These are phyloP conservation scores for Aromia moschata DNA, from an alignment of 2,888 invertebrate genomes.

Conservation along the genomic window DNA sequence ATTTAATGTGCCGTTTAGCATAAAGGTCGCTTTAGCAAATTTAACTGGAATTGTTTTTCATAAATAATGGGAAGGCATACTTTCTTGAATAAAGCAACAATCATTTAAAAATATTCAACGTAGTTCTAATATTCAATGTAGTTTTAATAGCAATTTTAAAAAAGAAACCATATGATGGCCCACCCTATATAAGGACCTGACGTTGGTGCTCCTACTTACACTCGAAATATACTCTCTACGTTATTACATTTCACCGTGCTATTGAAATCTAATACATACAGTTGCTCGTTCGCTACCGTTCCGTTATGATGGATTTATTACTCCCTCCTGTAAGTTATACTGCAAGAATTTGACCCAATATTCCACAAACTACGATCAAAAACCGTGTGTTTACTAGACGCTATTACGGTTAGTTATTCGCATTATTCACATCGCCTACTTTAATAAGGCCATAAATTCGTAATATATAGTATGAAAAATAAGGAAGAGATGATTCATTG, in stretches of 20 bases:
- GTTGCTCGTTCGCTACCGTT: constrained; percentile 12
- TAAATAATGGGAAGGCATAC: no score
- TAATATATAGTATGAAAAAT: background rate
- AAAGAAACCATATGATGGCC: no score
- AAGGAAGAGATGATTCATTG: background rate
- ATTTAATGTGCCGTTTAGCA: no score
- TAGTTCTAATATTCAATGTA: no score
- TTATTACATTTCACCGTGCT: background rate
- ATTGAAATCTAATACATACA: constrained; percentile 4
- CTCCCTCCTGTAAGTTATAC: constrained; percentile 9
- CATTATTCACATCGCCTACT: constrained; percentile 11
- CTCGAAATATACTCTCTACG: no score
- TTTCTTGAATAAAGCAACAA: no score
- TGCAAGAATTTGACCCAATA: constrained; percentile 20
- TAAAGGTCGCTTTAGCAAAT: no score
- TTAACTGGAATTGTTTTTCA: no score
- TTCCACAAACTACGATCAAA: constrained; percentile 16
- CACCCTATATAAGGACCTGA: no score
- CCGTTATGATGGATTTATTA: constrained; percentile 9
- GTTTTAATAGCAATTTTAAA: no score
- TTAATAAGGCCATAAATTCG: constrained; percentile 4
- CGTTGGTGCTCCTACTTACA: no score
- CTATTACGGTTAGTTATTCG: constrained; percentile 7
- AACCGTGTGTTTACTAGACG: constrained; percentile 13
- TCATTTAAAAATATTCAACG: no score